Conservation (phyloP, 2,113 vertebrate genomes). For the Circaetus gallicus region DNA sequence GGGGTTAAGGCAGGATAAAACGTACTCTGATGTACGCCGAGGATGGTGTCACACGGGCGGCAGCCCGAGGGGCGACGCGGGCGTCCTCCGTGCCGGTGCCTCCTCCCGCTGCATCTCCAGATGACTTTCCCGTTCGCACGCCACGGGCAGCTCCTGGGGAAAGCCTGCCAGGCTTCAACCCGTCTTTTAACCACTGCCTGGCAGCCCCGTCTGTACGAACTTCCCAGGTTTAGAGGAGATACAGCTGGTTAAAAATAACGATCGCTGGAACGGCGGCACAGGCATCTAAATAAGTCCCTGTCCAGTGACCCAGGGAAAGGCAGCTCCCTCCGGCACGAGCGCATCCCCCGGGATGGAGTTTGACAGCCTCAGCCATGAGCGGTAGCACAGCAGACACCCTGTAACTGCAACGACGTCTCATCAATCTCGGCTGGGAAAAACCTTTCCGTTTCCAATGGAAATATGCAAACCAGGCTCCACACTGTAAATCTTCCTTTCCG, state of each 20-base stretch:
- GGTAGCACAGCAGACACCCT: not conserved
- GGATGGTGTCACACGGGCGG: not conserved
- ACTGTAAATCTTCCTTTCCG: conserved; percentile 73
- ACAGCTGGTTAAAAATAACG: not conserved
- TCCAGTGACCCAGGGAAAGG: not conserved
- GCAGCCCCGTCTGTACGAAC: not conserved
- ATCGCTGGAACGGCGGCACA: not conserved
- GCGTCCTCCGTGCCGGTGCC: fast-evolving
- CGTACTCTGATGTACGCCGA: fast-evolving
- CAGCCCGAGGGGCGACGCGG: fast-evolving
- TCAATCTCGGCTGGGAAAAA: conserved; percentile 64
- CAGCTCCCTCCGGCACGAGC: not conserved
- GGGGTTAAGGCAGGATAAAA: fast-evolving
- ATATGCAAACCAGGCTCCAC: conserved; percentile 70
- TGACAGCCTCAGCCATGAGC: not conserved
- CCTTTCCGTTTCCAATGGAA: conserved; percentile 61
- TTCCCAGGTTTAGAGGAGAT: not conserved
- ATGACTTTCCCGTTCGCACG: not conserved
- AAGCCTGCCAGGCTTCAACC: not conserved
- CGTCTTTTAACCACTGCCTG: not conserved
- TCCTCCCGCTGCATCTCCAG: not conserved
- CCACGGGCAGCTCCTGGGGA: not conserved
- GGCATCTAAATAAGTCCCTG: not conserved
- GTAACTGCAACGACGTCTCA: not conserved
- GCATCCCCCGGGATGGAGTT: not conserved